phyloP scores from a whole-genome alignment of 2,888 invertebrate genomes.

The Dorcus hopei region DNA sequence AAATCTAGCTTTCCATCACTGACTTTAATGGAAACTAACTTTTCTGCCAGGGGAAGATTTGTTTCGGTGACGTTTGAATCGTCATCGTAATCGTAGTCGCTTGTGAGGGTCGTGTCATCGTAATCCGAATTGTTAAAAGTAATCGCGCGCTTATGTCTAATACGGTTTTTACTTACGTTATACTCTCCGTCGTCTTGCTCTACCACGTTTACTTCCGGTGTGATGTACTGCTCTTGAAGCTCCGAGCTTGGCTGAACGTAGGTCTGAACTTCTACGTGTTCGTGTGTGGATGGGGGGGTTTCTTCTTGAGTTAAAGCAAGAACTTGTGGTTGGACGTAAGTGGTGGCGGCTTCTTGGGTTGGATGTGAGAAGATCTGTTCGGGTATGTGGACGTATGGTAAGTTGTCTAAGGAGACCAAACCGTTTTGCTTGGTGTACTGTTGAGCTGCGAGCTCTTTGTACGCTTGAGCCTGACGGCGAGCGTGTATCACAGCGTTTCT shows the following conservation, averaged over 20 bases:
- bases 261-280: too few species aligned
- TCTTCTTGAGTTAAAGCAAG: conserved; percentile 1
- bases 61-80: neutral
- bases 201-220: neutral
- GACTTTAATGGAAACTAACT: conserved; percentile 2
- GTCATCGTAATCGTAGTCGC: neutral
- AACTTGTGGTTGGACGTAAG: conserved; percentile 1
- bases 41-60: conserved; percentile 7
- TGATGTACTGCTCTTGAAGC: neutral
- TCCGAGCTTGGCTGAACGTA: neutral
- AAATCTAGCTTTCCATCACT: neutral
- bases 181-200: neutral
- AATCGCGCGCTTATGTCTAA: too few species aligned
- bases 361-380: neutral
- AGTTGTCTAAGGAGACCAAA: too few species aligned
- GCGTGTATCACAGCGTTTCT: conserved; percentile 1
- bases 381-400: too few species aligned
- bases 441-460: conserved; percentile 4
- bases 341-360: neutral
- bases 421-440: neutral
- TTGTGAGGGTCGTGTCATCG: too few species aligned
- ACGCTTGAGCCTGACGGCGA: conserved; percentile 10
- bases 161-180: neutral
- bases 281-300: neutral
- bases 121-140: too few species aligned